Evolutionary conservation across 2,888 invertebrate species (phyloP).

Genomic region (Sphaerophoria rueppellii): DNA sequence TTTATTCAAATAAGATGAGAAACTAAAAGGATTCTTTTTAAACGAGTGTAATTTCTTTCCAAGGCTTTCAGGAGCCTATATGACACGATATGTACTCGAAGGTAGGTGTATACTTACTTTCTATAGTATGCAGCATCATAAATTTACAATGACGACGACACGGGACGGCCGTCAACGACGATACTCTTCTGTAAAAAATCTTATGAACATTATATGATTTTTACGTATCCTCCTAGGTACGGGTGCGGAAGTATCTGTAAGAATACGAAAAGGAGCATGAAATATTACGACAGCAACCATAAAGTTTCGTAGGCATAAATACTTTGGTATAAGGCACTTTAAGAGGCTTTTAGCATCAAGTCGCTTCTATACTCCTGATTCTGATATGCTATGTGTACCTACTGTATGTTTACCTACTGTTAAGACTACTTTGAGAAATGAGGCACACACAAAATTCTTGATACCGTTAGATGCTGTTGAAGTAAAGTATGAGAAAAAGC

Average conservation of each 20-base stretch:
- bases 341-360: constrained; percentile 63
- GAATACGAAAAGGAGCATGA: constrained; percentile 31
- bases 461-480: not conserved
- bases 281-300: constrained; percentile 54
- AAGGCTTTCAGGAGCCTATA: constrained; percentile 16
- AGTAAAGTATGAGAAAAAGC: too few species aligned
- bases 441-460: not conserved
- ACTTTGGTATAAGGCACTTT: constrained; percentile 26
- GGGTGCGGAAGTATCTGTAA: not conserved
- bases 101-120: not conserved
- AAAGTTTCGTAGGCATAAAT: constrained; percentile 53
- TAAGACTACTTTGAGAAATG: constrained; percentile 1
- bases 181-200: constrained; percentile 6
- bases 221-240: not conserved
- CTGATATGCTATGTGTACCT: not conserved
- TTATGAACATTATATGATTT: not conserved
- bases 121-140: constrained; percentile 16
- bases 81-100: constrained; percentile 4
- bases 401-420: not conserved
- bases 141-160: constrained; percentile 2
- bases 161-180: not conserved
- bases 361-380: constrained; percentile 32
- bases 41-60: constrained; percentile 29
- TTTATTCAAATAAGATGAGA: constrained; percentile 3
- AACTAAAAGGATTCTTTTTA: constrained; percentile 23